Evolutionary conservation across 1,140 invertebrate genomes (phyloP).

Genomic region (Caenorhabditis latens): DNA sequence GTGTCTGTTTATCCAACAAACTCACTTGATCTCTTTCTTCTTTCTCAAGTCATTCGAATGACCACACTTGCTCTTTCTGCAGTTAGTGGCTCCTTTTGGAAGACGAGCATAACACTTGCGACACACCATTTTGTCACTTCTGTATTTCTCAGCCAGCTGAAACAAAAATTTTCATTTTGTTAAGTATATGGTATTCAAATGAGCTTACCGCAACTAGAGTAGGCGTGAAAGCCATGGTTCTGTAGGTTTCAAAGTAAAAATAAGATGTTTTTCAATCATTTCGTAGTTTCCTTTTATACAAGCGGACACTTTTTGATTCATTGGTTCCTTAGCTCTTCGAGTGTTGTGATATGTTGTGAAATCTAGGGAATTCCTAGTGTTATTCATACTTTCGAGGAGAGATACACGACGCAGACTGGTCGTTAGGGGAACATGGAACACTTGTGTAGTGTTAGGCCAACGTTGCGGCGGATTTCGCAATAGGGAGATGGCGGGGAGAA

Average conservation of each 20-base stretch:
- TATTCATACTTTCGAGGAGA: not conserved
- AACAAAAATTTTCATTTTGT: too few species aligned
- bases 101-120: constrained; percentile 13
- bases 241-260: not conserved
- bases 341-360: not conserved
- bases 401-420: not conserved
- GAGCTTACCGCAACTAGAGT: not conserved
- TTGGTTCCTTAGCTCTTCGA: not conserved
- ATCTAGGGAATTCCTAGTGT: not conserved
- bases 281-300: not conserved
- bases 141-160: not conserved
- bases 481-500: not conserved
- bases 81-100: constrained; percentile 4
- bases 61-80: not conserved
- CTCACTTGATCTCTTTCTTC: not conserved
- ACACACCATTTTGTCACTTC: not conserved
- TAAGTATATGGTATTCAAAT: too few species aligned
- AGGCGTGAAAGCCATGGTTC: not conserved
- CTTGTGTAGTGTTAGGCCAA: not conserved
- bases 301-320: not conserved
- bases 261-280: not conserved
- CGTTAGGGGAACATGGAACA: not conserved
- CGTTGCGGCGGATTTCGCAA: constrained; percentile 5
- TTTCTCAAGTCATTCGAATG: not conserved
- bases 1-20: not conserved